A percentile compares a stretch with the other conserved stretches of the same genome.
These are phyloP conservation scores for Pollachius pollachius DNA, from an alignment of 2,113 vertebrate genomes.

Conservation along the genomic window DNA sequence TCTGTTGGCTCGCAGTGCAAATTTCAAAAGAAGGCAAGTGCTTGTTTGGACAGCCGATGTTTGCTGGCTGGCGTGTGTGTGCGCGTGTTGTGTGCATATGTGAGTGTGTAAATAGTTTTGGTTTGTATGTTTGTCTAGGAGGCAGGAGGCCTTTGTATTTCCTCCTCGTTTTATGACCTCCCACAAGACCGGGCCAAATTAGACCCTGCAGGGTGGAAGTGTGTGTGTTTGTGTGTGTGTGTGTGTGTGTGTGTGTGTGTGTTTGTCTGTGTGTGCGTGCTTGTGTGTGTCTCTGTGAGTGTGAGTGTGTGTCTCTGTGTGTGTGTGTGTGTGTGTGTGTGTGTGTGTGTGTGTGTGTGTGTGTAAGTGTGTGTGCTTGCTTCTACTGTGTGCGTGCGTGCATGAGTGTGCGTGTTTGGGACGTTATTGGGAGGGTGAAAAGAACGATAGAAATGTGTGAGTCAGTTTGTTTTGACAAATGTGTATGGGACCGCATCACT, in stretches of 20 bases:
- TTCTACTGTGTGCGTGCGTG: not conserved
- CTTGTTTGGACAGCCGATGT: slow-evolving; percentile 16
- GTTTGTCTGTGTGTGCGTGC: slow-evolving; percentile 1
- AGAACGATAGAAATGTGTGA: slow-evolving; percentile 16
- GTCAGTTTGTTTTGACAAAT: slow-evolving; percentile 48
- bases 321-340: slow-evolving; percentile 10
- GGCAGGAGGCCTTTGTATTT: slow-evolving; percentile 29
- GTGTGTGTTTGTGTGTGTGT: not conserved
- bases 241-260: not conserved
- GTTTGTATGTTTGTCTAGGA: slow-evolving; percentile 42
- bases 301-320: slow-evolving; percentile 8
- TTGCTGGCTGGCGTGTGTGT: slow-evolving; percentile 6
- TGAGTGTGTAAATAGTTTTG: slow-evolving; percentile 21
- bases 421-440: slow-evolving; percentile 36
- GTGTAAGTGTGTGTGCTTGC: not conserved
- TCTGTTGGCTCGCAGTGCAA: slow-evolving; percentile 5
- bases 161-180: slow-evolving; percentile 46
- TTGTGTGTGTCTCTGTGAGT: slow-evolving; percentile 1
- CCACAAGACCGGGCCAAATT: slow-evolving; percentile 35
- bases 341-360: not conserved
- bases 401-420: slow-evolving; percentile 18
- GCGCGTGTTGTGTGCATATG: slow-evolving; percentile 1
- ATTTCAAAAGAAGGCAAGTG: slow-evolving; percentile 22
- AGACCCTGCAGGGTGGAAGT: slow-evolving; percentile 19
- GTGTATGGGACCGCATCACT: slow-evolving; percentile 23